Conservation (phyloP, 2,888 invertebrate species). For the Athalia rosae region DNA sequence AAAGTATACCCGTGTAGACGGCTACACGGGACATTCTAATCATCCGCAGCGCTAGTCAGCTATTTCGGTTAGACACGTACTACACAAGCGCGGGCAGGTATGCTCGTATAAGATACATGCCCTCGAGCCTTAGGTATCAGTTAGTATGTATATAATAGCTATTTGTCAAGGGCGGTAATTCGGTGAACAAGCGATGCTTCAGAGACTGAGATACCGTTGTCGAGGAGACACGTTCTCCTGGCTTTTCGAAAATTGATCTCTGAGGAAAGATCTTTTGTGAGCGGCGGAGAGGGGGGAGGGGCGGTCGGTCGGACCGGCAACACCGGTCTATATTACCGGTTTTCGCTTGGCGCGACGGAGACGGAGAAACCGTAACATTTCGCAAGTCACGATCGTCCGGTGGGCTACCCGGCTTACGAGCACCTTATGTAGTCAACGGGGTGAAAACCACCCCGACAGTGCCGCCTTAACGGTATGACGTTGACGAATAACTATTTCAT, state of each 20-base stretch:
- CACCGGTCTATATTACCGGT: too few relatives aligned
- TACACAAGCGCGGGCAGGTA: too few relatives aligned
- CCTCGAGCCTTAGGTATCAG: slow-evolving; percentile 6
- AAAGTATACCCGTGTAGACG: not conserved
- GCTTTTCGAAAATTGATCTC: slow-evolving; percentile 41
- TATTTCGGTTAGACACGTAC: not conserved
- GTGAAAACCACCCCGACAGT: not conserved
- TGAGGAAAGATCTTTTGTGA: slow-evolving; percentile 27
- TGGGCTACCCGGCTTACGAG: slow-evolving; percentile 17
- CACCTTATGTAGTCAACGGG: not conserved
- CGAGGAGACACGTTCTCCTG: not conserved
- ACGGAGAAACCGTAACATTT: too few relatives aligned
- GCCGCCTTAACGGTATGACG: slow-evolving; percentile 25
- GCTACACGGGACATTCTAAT: too few relatives aligned
- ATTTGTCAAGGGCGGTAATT: slow-evolving; percentile 27
- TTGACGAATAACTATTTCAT: slow-evolving; percentile 41
- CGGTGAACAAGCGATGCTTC: slow-evolving; percentile 24
- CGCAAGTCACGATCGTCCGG: slow-evolving; percentile 10
- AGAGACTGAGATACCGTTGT: not conserved
- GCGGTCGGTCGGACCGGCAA: not conserved
- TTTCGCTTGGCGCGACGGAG: not conserved
- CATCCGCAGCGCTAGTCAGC: not conserved
- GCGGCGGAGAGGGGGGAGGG: not conserved
- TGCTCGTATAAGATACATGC: not conserved
- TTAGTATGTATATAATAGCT: slow-evolving; percentile 27